Evolutionary conservation across 2,888 invertebrate species (phyloP).

Genomic region (Tachystola acroxantha): DNA sequence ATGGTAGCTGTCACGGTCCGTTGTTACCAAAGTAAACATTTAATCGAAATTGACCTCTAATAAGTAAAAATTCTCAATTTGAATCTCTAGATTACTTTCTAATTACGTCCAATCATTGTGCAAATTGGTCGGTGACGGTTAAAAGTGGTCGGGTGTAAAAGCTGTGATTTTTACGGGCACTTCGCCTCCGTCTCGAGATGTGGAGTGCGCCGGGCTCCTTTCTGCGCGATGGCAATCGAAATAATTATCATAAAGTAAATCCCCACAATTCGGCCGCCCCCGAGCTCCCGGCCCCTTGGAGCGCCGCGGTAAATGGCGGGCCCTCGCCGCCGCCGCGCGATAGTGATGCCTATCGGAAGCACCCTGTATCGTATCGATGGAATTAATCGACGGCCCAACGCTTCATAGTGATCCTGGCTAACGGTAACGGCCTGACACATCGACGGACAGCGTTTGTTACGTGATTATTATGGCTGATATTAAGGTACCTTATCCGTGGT

Average conservation of each 20-base stretch:
- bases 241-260: constrained; percentile 76
- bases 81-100: constrained; percentile 35
- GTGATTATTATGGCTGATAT: no score
- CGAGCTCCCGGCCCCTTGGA: constrained; percentile 43
- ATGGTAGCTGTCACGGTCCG: no score
- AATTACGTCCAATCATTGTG: constrained; percentile 44
- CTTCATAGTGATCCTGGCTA: not conserved
- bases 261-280: constrained; percentile 67
- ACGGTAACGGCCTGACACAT: not conserved
- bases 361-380: constrained; percentile 34
- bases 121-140: constrained; percentile 41
- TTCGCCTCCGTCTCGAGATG: constrained; percentile 44
- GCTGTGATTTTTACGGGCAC: constrained; percentile 56
- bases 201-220: constrained; percentile 51
- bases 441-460: no score
- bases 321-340: constrained; percentile 35
- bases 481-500: no score
- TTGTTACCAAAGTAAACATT: no score
- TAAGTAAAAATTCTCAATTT: no score
- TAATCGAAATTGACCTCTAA: no score
- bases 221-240: constrained; percentile 69
- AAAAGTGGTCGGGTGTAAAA: constrained; percentile 43
- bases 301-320: constrained; percentile 52
- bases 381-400: not conserved
- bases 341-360: constrained; percentile 46